Percentiles rank a stretch among this genome's conserved stretches.
phyloP scores from a whole-genome alignment of 64 coral and sea anemone species.

The Pocillopora verrucosa region DNA sequence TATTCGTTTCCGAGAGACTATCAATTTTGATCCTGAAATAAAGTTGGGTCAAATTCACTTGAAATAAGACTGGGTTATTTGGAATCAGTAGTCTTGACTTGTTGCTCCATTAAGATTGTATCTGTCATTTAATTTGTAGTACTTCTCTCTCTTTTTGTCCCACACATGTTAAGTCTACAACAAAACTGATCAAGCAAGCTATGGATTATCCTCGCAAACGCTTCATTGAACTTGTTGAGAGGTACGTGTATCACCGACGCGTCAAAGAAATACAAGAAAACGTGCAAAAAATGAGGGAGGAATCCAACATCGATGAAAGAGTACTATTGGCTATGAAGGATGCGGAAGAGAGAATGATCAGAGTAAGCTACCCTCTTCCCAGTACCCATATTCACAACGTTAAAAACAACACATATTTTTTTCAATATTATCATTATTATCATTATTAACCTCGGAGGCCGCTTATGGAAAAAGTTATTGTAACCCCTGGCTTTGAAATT shows the following conservation, averaged over 20 bases:
- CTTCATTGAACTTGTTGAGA: slow-evolving; percentile 56
- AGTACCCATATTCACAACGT: no score
- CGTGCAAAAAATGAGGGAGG: slow-evolving; percentile 35
- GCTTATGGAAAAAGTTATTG: no score
- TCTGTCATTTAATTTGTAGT: not conserved
- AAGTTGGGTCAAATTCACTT: no score
- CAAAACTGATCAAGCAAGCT: slow-evolving; percentile 51
- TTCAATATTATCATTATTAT: no score
- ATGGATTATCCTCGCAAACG: slow-evolving; percentile 52
- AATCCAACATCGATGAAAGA: slow-evolving; percentile 22
- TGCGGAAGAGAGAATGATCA: slow-evolving; percentile 17
- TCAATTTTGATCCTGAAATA: no score
- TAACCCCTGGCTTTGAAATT: no score
- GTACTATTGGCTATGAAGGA: slow-evolving; percentile 20
- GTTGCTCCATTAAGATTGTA: no score
- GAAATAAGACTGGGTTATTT: no score
- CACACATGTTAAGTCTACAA: slow-evolving; percentile 18
- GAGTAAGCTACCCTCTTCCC: not conserved
- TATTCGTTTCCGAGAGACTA: no score
- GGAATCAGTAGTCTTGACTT: no score
- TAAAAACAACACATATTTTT: no score
- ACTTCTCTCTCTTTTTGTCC: not conserved
- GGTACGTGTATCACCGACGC: slow-evolving; percentile 32
- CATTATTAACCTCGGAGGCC: no score
- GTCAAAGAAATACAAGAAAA: slow-evolving; percentile 55